These are phyloP conservation scores for Ctenoplectra terminalis DNA, from an alignment of 1,140 invertebrate genomes.

Conservation along the genomic window DNA sequence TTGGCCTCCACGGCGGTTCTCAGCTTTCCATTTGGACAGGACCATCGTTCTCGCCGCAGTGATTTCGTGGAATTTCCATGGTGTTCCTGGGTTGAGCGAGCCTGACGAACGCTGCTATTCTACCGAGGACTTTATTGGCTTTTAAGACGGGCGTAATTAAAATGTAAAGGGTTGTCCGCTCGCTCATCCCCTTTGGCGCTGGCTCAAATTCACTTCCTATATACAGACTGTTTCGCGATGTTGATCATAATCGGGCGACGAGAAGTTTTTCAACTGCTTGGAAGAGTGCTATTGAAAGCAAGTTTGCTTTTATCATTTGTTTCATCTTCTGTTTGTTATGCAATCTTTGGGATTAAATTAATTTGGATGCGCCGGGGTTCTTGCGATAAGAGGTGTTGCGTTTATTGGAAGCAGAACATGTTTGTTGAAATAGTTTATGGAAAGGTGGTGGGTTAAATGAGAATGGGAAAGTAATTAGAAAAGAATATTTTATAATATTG, in stretches of 20 bases:
- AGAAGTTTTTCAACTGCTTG: not conserved
- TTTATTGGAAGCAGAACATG: too few species aligned
- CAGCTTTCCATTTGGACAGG: slow-evolving; percentile 18
- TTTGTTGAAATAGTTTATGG: too few species aligned
- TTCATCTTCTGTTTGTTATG: too few species aligned
- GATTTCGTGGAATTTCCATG: slow-evolving; percentile 42
- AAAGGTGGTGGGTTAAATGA: too few species aligned
- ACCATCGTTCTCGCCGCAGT: slow-evolving; percentile 2
- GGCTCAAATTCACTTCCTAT: slow-evolving; percentile 51
- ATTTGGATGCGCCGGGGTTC: too few species aligned
- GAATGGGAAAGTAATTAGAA: too few species aligned
- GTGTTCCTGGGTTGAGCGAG: slow-evolving; percentile 47
- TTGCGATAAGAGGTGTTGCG: too few species aligned
- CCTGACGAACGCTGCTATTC: slow-evolving; percentile 47
- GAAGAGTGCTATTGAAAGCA: too few species aligned
- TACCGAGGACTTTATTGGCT: slow-evolving; percentile 75
- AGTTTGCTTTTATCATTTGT: not conserved
- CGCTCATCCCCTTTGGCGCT: slow-evolving; percentile 52
- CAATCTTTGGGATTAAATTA: too few species aligned
- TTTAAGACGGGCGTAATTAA: slow-evolving; percentile 78
- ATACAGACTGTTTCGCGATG: not conserved
- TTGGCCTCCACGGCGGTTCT: slow-evolving; percentile 43
- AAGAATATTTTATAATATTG: too few species aligned
- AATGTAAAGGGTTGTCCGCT: slow-evolving; percentile 77
- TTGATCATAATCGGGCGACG: slow-evolving; percentile 12